phyloP scores from a whole-genome alignment of 2,888 invertebrate species.

The Lagria hirta region DNA sequence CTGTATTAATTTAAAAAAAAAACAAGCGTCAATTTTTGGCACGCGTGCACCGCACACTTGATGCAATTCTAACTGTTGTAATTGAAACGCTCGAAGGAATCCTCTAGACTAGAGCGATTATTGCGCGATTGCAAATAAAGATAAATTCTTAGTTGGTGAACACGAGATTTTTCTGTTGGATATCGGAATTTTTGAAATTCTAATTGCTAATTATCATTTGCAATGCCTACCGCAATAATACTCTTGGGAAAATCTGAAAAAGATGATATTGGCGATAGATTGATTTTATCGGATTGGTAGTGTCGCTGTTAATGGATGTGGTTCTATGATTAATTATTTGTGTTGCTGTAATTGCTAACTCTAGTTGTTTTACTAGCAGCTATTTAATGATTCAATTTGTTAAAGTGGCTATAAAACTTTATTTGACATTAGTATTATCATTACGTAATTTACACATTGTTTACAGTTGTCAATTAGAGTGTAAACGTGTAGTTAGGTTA shows the following conservation, averaged over 20 bases:
- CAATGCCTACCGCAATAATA: too few relatives aligned
- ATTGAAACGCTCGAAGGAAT: conserved; percentile 36
- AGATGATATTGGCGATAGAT: conserved; percentile 6
- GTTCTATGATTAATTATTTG: conserved; percentile 23
- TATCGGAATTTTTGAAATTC: conserved; percentile 22
- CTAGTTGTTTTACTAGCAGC: conserved; percentile 20
- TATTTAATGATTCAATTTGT: conserved; percentile 24
- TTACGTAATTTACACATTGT: too few relatives aligned
- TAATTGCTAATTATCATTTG: conserved; percentile 24
- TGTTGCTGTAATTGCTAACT: conserved; percentile 21
- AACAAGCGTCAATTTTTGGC: conserved; percentile 1
- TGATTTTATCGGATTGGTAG: conserved; percentile 9
- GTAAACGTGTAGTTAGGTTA: too few relatives aligned
- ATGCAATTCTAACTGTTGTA: conserved; percentile 26
- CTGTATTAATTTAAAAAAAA: too few relatives aligned
- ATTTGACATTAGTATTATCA: conserved; percentile 20
- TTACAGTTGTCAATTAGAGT: too few relatives aligned
- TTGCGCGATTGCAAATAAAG: conserved; percentile 31
- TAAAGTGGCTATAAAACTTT: conserved; percentile 15
- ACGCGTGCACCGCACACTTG: conserved; percentile 5
- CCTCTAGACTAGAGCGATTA: conserved; percentile 33
- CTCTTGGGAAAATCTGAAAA: too few relatives aligned
- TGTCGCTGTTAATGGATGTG: conserved; percentile 13
- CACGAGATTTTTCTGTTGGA: conserved; percentile 27
- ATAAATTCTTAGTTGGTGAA: conserved; percentile 27